Conservation (phyloP, 2,113 vertebrate genomes). For the Hippocampus barbouri region DNA sequence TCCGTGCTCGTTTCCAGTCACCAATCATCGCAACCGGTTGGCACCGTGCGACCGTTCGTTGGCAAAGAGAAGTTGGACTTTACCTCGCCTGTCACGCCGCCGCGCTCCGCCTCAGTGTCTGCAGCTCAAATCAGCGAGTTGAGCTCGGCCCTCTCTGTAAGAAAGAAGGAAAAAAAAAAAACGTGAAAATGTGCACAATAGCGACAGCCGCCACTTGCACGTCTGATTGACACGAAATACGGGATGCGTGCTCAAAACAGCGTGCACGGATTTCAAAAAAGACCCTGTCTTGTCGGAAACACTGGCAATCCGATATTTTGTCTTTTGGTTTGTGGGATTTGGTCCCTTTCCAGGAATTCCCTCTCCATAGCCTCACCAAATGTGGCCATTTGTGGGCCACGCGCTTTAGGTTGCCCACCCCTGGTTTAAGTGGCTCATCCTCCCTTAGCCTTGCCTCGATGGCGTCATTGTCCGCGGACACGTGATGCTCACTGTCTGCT, state of each 20-base stretch:
- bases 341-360: neutral
- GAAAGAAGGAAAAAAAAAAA: conserved; percentile 8
- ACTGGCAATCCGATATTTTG: neutral
- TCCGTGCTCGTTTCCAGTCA: neutral
- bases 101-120: conserved; percentile 29
- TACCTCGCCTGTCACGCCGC: conserved; percentile 57
- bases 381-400: neutral
- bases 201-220: too few species aligned
- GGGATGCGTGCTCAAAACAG: too few species aligned
- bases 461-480: conserved; percentile 38
- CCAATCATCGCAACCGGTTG: neutral
- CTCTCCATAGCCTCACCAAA: neutral
- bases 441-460: conserved; percentile 3
- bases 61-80: neutral
- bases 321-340: neutral
- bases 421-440: neutral
- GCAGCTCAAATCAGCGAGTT: conserved; percentile 47
- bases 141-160: conserved; percentile 28
- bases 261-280: too few species aligned
- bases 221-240: too few species aligned
- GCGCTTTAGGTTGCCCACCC: neutral
- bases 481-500: conserved; percentile 38
- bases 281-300: neutral
- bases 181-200: neutral
- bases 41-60: neutral